phyloP scores from a whole-genome alignment of 2,888 invertebrate genomes.

The Amphipoea lucens region DNA sequence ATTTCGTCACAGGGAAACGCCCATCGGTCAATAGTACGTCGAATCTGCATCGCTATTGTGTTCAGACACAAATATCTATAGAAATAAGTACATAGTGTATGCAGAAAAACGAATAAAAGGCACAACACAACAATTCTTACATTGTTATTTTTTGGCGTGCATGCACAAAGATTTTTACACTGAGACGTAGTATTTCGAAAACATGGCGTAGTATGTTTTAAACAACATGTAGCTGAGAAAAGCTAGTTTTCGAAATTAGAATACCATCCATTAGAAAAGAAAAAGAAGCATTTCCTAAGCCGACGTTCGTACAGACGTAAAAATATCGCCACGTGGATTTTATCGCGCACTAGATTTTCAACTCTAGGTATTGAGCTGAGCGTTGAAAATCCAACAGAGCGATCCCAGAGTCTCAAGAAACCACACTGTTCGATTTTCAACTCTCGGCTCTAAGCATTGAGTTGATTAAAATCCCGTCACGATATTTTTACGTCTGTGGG shows the following conservation, averaged over 20 bases:
- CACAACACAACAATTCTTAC: slow-evolving; percentile 39
- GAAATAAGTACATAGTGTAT: slow-evolving; percentile 14
- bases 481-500: background rate
- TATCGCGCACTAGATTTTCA: background rate
- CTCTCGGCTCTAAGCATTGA: background rate
- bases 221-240: background rate
- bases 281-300: background rate
- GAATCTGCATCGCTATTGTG: slow-evolving; percentile 35
- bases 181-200: slow-evolving; percentile 27
- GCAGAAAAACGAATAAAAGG: slow-evolving; percentile 43
- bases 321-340: background rate
- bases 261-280: background rate
- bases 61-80: slow-evolving; percentile 11
- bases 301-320: background rate
- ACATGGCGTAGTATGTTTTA: slow-evolving; percentile 12
- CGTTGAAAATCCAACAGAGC: background rate
- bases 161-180: slow-evolving; percentile 24
- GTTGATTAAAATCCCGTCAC: no score
- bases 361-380: background rate
- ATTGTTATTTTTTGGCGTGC: slow-evolving; percentile 37
- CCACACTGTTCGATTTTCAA: background rate
- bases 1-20: slow-evolving; percentile 43
- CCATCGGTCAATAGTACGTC: slow-evolving; percentile 27
- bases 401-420: background rate
- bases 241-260: slow-evolving; percentile 9